Evolutionary conservation across 2,113 vertebrate genomes (phyloP).

Genomic region (Pachyramphus minor): DNA sequence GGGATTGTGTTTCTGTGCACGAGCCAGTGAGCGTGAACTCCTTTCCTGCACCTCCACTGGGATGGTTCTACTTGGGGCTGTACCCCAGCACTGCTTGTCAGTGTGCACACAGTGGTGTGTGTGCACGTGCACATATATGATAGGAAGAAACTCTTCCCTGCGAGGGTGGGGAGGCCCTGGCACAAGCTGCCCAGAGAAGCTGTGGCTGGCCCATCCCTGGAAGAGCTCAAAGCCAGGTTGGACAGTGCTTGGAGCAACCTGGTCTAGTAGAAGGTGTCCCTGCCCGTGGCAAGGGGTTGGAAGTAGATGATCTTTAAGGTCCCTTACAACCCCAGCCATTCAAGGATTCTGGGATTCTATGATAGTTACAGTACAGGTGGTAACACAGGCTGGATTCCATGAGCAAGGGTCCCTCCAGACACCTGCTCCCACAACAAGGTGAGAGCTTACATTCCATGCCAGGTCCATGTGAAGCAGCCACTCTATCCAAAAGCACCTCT

Average conservation of each 20-base stretch:
- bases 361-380: background rate
- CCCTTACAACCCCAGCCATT: background rate
- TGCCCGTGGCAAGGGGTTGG: background rate
- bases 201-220: background rate
- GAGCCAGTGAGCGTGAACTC: background rate
- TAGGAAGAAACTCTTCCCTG: background rate
- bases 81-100: accelerated
- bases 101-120: accelerated
- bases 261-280: background rate
- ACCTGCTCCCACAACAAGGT: background rate
- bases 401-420: background rate
- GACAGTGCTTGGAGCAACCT: background rate
- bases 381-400: background rate
- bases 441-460: background rate
- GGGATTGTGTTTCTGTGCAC: background rate
- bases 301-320: background rate
- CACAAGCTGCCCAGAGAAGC: background rate
- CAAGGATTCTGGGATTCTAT: background rate
- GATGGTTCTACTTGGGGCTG: background rate
- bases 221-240: background rate
- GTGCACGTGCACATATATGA: accelerated
- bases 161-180: background rate
- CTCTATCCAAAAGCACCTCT: background rate
- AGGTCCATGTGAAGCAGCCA: background rate
- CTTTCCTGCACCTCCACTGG: background rate